Evolutionary conservation across 2,888 invertebrate species (phyloP).

Genomic region (Apoderus coryli): DNA sequence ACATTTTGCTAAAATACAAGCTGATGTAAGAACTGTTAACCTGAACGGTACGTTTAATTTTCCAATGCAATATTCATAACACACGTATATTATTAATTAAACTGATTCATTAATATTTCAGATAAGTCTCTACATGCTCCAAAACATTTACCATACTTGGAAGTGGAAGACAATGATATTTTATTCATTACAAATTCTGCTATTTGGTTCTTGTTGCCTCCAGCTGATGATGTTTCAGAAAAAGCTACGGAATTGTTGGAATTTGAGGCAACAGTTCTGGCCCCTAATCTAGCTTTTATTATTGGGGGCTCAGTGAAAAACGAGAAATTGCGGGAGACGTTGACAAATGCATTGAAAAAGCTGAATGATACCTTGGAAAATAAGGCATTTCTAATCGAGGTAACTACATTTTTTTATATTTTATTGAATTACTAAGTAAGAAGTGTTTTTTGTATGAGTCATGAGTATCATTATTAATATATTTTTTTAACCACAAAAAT

Average conservation of each 20-base stretch:
- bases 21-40: constrained; percentile 42
- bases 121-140: neutral
- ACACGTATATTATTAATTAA: neutral
- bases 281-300: constrained; percentile 40
- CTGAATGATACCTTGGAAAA: constrained; percentile 39
- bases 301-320: constrained; percentile 35
- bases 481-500: too few species aligned
- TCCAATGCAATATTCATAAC: neutral
- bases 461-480: too few species aligned
- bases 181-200: constrained; percentile 63
- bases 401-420: too few species aligned
- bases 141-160: constrained; percentile 48
- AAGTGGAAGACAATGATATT: constrained; percentile 42
- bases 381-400: constrained; percentile 44
- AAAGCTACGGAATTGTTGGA: constrained; percentile 44
- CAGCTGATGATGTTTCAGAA: constrained; percentile 27
- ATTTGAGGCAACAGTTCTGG: constrained; percentile 47
- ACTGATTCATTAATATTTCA: neutral
- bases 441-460: too few species aligned
- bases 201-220: constrained; percentile 47
- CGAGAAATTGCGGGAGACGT: constrained; percentile 40
- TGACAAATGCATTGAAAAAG: constrained; percentile 41
- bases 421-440: too few species aligned
- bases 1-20: constrained; percentile 44
- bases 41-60: constrained; percentile 28